A percentile compares a stretch with the other conserved stretches of the same genome.
phyloP scores from a whole-genome alignment of 1,140 invertebrate genomes.

The Antheraea mylitta region DNA sequence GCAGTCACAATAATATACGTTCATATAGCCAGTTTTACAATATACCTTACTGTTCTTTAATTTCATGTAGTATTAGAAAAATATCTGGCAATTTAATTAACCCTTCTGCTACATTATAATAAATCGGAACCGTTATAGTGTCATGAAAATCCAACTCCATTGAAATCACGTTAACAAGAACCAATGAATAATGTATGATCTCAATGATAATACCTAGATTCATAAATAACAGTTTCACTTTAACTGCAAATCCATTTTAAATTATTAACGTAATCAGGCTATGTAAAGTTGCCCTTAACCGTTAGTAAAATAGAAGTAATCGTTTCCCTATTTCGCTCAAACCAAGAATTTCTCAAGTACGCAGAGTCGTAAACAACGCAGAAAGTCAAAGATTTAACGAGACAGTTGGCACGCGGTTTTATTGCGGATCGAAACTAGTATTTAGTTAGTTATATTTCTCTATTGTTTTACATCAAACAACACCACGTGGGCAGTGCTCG shows the following conservation, averaged over 20 bases:
- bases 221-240: slow-evolving; percentile 1
- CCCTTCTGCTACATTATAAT: background rate
- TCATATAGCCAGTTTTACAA: no score
- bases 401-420: background rate
- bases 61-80: no score
- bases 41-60: no score
- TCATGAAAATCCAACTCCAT: background rate
- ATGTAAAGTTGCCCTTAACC: background rate
- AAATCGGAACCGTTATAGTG: background rate
- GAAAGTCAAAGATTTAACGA: background rate
- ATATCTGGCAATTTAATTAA: background rate
- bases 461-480: background rate
- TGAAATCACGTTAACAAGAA: background rate
- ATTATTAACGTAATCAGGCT: background rate
- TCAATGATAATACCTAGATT: background rate
- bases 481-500: slow-evolving; percentile 34
- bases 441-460: background rate
- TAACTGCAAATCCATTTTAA: background rate
- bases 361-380: background rate
- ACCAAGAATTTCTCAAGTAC: background rate
- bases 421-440: background rate
- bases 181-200: background rate
- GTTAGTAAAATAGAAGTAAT: background rate
- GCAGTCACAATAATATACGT: no score
- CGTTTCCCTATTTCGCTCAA: background rate